Evolutionary conservation across 2,888 invertebrate genomes (phyloP).

Genomic region (Stratiomys singularior): DNA sequence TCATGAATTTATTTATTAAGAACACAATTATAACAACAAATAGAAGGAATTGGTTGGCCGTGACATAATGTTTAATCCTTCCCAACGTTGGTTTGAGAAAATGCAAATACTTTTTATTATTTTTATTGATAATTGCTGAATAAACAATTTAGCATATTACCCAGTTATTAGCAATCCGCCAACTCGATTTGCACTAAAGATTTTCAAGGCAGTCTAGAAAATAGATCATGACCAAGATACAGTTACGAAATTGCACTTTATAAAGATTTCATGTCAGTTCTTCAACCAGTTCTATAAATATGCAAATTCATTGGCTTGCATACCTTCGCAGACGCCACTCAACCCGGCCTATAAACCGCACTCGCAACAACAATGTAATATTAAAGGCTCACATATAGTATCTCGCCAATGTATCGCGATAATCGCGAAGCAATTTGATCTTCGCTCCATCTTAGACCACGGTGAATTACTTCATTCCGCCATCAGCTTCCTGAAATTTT

Average conservation of each 20-base stretch:
- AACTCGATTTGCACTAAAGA: background rate
- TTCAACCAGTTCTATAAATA: slow-evolving; percentile 12
- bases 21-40: too few relatives aligned
- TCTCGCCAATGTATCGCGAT: background rate
- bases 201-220: background rate
- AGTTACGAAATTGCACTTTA: slow-evolving; percentile 15
- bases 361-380: too few relatives aligned
- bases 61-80: too few relatives aligned
- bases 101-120: too few relatives aligned
- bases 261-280: background rate
- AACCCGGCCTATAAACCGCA: too few relatives aligned
- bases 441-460: background rate
- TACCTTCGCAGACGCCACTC: slow-evolving; percentile 1
- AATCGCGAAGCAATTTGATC: background rate
- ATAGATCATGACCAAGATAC: slow-evolving; percentile 8
- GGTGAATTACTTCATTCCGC: slow-evolving; percentile 3
- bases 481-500: background rate
- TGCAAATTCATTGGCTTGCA: background rate
- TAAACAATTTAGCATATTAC: background rate
- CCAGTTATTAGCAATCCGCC: slow-evolving; percentile 3
- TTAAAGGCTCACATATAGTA: too few relatives aligned
- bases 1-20: too few relatives aligned
- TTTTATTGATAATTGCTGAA: background rate
- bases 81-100: too few relatives aligned
- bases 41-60: too few relatives aligned